Conservation (phyloP, 2,797 vertebrate species). For the Coregonus sp. region DNA sequence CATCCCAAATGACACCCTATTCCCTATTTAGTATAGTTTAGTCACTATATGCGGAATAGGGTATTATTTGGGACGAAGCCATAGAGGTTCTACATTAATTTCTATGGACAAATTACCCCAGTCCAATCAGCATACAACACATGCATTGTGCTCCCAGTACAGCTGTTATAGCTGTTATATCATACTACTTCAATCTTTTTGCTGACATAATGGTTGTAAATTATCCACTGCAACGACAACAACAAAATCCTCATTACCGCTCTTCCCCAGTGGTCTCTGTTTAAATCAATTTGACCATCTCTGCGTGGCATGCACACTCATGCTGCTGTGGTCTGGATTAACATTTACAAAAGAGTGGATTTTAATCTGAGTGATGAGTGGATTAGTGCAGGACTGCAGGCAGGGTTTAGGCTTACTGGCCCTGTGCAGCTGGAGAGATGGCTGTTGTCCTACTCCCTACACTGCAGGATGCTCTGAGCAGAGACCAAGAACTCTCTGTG, state of each 20-base stretch:
- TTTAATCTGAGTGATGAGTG: constrained; percentile 71
- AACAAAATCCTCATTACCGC: neutral
- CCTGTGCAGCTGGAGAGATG: constrained; percentile 46
- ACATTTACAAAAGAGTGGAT: constrained; percentile 53
- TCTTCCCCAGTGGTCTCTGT: neutral
- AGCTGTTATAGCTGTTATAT: neutral
- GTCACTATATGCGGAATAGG: neutral
- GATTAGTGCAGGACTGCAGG: constrained; percentile 47
- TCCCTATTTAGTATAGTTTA: neutral
- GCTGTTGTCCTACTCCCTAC: neutral
- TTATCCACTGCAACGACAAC: neutral
- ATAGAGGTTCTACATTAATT: too few species aligned
- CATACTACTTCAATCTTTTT: neutral
- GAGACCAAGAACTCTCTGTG: neutral
- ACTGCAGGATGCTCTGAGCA: neutral
- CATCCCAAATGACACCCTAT: neutral
- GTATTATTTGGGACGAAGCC: too few species aligned
- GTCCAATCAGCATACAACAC: neutral
- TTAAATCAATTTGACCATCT: neutral
- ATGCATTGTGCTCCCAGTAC: neutral
- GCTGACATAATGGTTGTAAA: neutral
- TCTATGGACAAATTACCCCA: neutral
- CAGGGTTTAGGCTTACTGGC: constrained; percentile 16
- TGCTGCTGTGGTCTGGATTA: constrained; percentile 45
- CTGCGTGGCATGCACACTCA: neutral